These are phyloP conservation scores for Tetrapedia diversipes DNA, from an alignment of 2,888 invertebrate genomes.

Conservation along the genomic window DNA sequence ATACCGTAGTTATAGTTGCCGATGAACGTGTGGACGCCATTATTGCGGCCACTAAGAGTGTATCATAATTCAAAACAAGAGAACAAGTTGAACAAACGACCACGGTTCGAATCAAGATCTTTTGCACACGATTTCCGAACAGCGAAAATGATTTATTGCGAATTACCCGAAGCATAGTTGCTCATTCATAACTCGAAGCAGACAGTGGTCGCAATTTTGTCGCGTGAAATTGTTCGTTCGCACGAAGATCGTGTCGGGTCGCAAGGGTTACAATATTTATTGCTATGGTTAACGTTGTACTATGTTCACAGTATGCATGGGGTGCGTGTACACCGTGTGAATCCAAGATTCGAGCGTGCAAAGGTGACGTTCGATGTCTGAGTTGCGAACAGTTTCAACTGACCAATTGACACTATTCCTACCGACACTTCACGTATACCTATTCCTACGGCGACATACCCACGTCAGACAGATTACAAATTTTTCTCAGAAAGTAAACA, in stretches of 20 bases:
- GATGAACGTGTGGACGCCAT: no score
- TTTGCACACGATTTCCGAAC: neutral
- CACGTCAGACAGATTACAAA: no score
- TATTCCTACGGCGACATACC: no score
- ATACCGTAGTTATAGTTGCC: no score
- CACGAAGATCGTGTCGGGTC: conserved; percentile 16
- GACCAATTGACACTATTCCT: no score
- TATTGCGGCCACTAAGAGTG: no score
- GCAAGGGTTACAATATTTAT: conserved; percentile 43
- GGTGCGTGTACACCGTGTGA: conserved; percentile 23
- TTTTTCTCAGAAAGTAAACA: no score
- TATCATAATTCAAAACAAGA: no score
- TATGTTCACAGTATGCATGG: conserved; percentile 9
- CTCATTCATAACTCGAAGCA: no score
- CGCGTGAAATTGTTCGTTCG: neutral
- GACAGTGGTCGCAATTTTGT: conserved; percentile 2
- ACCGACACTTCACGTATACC: no score
- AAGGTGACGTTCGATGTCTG: conserved; percentile 1
- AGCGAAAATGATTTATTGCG: neutral
- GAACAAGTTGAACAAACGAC: no score
- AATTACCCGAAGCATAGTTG: neutral
- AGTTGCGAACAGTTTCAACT: neutral
- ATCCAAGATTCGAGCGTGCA: conserved; percentile 29
- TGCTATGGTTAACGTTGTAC: conserved; percentile 13
- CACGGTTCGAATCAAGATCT: no score